Evolutionary conservation across 2,113 vertebrate species (phyloP), one percentile per base, ranked within the genome.

Genomic region (Nibea coibor): DNA sequence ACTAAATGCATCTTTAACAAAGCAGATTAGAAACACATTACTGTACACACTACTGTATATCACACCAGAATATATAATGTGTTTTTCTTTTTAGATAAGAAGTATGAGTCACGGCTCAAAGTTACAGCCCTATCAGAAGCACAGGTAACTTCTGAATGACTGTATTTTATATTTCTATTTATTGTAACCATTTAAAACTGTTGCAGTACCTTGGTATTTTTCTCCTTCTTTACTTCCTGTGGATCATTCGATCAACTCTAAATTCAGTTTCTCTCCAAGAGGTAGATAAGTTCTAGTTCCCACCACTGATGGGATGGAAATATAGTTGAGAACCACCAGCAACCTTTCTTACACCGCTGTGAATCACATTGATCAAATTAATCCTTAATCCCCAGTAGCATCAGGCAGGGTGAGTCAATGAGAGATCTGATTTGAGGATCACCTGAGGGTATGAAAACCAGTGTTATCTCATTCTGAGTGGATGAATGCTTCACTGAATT

Each of bases 331-430:
- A 88, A 58, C 68, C 63, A 48, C 61, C 14, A 28, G 22, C 11
- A 24, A 81, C 77, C 58, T 89, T 85, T 90, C 28, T 62, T 45
- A 78, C 75, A 76, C 53, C 0, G 11, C 16, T 56, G 47, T 82
- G 69, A 88, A 86, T 85, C 84, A 82, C 68, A 35, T 8, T 86
- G 87, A 87, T 89, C 64, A 85, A 82, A 89, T 87, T 3, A 87
- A 84, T 71, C 50, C 72, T 67, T 84, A 72, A 85, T 77, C 31
- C 79, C 45, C 71, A 50, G 31, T 15, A 66, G 75, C 72, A 70
- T 78, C 61, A 82, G 64, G 58, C 70, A 80, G 64, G 43, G 47
- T 81, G 72, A 83, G 81, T 81, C 84, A 78, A 63, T 85, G 67
- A 42, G 47, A 86, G 61, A 73, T 78, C 45, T 85, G 22, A 56